These are phyloP conservation scores for Oreochromis tanganicae DNA, from an alignment of 2,113 vertebrate genomes.

Conservation along the genomic window DNA sequence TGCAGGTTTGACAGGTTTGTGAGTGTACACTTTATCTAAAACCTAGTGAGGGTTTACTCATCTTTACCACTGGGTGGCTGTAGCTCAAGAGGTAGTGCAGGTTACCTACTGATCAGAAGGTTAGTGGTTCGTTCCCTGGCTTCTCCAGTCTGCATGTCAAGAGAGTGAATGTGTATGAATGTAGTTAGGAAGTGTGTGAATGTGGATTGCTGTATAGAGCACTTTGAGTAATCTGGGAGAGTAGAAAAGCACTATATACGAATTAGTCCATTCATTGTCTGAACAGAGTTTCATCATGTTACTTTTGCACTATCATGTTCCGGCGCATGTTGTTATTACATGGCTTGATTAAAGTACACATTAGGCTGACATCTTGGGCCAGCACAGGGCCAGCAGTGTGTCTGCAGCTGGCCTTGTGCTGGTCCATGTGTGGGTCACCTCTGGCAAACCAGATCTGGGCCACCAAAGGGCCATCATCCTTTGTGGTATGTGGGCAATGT, in stretches of 20 bases:
- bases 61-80: neutral
- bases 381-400: neutral
- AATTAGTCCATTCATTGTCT: neutral
- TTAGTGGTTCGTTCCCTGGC: rapidly evolving
- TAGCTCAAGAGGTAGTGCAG: neutral
- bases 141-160: neutral
- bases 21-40: neutral
- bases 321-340: neutral
- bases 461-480: neutral
- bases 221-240: rapidly evolving
- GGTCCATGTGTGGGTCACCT: neutral
- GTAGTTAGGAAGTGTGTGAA: neutral
- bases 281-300: neutral
- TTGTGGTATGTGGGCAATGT: neutral
- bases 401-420: neutral
- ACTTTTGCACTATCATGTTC: neutral
- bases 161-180: neutral
- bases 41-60: neutral
- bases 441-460: neutral
- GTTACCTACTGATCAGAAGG: rapidly evolving
- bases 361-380: neutral
- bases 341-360: neutral
- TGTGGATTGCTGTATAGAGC: neutral
- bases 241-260: neutral
- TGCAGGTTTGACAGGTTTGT: neutral